These are phyloP conservation scores for Podarcis raffonei DNA, from an alignment of 2,113 vertebrate genomes.

Conservation along the genomic window DNA sequence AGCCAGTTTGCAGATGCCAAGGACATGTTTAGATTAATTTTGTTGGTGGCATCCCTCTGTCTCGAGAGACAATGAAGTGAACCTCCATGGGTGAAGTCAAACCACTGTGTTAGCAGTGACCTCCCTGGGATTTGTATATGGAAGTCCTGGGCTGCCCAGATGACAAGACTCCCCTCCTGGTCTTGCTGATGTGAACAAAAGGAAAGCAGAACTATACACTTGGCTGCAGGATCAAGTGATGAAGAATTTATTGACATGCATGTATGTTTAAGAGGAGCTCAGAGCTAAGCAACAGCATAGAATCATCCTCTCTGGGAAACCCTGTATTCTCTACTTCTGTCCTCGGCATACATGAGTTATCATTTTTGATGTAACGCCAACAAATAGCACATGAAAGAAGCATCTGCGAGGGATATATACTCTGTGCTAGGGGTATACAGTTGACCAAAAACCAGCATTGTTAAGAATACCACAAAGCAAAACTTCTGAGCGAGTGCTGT, in stretches of 20 bases:
- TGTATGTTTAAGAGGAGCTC: not conserved
- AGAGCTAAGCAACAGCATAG: not conserved
- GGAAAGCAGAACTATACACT: not conserved
- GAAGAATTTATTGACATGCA: not conserved
- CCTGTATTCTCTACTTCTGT: not conserved
- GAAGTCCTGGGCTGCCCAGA: too few relatives aligned
- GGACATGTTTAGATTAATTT: not conserved
- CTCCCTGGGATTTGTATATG: too few relatives aligned
- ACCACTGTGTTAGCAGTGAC: too few relatives aligned
- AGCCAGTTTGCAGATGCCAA: not conserved
- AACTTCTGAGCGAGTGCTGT: slow-evolving; percentile 13
- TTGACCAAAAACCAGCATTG: slow-evolving; percentile 44
- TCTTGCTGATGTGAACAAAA: too few relatives aligned
- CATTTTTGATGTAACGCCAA: not conserved
- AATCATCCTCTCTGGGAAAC: not conserved
- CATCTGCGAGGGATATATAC: slow-evolving; percentile 24
- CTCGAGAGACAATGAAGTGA: too few relatives aligned
- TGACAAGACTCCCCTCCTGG: too few relatives aligned
- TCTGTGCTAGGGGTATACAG: slow-evolving; percentile 33
- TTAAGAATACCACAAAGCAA: slow-evolving; percentile 32
- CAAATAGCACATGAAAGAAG: slow-evolving; percentile 4
- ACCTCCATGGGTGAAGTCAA: too few relatives aligned
- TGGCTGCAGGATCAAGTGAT: not conserved
- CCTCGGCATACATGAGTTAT: not conserved
- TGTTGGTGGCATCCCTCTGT: too few relatives aligned